Evolutionary conservation across 2,797 vertebrate species (phyloP).

Genomic region (Helarctos malayanus): DNA sequence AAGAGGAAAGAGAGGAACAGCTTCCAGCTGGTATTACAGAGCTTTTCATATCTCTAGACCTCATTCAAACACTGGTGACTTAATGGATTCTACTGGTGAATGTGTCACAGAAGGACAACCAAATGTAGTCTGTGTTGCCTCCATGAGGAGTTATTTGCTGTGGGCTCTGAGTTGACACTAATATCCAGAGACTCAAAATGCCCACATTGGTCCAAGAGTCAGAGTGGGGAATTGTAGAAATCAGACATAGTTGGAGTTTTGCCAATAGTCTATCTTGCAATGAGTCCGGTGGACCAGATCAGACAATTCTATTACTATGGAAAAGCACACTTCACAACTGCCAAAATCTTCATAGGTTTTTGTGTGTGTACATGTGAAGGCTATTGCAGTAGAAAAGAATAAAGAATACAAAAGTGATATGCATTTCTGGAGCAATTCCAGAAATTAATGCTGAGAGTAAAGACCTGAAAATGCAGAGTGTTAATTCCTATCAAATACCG

Average conservation of each 20-base stretch:
- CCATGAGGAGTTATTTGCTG: background rate
- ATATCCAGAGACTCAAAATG: background rate
- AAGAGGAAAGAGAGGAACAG: background rate
- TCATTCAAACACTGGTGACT: background rate
- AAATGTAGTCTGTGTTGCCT: background rate
- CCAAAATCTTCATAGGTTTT: background rate
- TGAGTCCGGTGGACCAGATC: background rate
- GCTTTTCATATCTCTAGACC: background rate
- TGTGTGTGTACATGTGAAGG: rapidly evolving
- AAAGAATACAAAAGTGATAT: background rate
- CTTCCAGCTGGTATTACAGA: background rate
- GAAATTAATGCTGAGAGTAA: background rate
- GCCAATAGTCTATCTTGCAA: background rate
- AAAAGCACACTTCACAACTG: background rate
- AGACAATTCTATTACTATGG: background rate
- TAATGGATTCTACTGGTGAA: background rate
- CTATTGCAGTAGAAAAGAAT: background rate
- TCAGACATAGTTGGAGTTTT: background rate
- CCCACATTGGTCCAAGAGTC: background rate
- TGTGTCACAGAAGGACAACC: background rate
- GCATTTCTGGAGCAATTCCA: background rate
- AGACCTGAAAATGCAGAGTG: background rate
- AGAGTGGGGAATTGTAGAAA: background rate
- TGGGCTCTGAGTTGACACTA: background rate
- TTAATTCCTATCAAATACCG: background rate